Percentiles rank a stretch among this genome's conserved stretches.
phyloP scores from a whole-genome alignment of 1,140 invertebrate genomes.

The Scaptomyza montana region DNA sequence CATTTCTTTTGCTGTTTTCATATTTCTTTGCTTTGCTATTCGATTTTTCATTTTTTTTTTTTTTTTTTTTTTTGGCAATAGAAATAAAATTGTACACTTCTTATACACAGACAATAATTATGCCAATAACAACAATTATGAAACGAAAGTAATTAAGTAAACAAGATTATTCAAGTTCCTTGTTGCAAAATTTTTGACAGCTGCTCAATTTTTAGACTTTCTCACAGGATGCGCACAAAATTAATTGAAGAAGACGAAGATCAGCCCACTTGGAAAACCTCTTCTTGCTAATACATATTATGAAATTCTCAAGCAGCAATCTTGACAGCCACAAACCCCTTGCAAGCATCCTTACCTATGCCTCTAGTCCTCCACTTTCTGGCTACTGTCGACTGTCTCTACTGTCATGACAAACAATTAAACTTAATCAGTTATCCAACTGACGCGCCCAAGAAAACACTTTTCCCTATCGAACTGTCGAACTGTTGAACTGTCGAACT shows the following conservation, averaged over 20 bases:
- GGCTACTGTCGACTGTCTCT: constrained; percentile 14
- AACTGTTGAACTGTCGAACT: constrained; percentile 11
- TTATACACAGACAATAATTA: constrained; percentile 10
- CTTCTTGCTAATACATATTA: constrained; percentile 47
- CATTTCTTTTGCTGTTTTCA: constrained; percentile 49
- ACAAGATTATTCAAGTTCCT: constrained; percentile 22
- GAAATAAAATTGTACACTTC: constrained; percentile 68
- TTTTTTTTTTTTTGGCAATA: constrained; percentile 31
- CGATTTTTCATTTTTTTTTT: constrained; percentile 13
- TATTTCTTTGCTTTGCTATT: constrained; percentile 9
- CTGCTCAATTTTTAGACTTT: constrained; percentile 19
- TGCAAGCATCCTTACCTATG: neutral
- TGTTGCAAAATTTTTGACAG: constrained; percentile 27
- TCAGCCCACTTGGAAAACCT: constrained; percentile 16
- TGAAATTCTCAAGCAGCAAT: constrained; percentile 37
- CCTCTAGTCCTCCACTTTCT: neutral
- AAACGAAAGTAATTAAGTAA: no score
- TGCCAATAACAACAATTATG: constrained; percentile 24
- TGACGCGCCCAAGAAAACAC: constrained; percentile 57
- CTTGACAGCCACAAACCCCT: neutral
- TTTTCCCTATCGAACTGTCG: constrained; percentile 47
- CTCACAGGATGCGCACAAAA: constrained; percentile 25
- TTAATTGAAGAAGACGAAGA: constrained; percentile 1
- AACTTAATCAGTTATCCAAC: constrained; percentile 60
- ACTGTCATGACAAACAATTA: constrained; percentile 55